Conservation (phyloP, 2,888 invertebrate genomes). For the Monopis laevigella region DNA sequence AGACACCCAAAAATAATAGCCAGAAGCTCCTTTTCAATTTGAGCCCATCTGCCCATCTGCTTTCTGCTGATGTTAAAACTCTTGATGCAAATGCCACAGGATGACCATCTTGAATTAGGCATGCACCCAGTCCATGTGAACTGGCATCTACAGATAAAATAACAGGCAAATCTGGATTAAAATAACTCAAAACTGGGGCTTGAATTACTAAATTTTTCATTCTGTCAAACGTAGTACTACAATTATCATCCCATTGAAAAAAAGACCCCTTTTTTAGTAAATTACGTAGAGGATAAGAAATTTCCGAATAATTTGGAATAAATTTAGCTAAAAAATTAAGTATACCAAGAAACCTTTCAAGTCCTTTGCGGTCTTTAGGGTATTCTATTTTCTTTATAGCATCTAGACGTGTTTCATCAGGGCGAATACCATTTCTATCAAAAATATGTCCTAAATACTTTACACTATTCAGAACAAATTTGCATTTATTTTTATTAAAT, state of each 20-base stretch:
- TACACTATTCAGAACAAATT: too few relatives aligned
- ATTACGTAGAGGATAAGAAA: slow-evolving; percentile 7
- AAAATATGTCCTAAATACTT: too few relatives aligned
- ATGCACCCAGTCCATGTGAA: slow-evolving; percentile 14
- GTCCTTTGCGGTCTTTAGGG: too few relatives aligned
- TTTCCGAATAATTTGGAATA: slow-evolving; percentile 13
- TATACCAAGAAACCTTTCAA: too few relatives aligned
- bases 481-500: too few relatives aligned
- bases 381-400: too few relatives aligned
- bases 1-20: slow-evolving; percentile 19
- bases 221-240: slow-evolving; percentile 11
- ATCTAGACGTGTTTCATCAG: too few relatives aligned
- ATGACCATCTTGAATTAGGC: slow-evolving; percentile 13
- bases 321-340: slow-evolving; percentile 14
- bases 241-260: too few relatives aligned
- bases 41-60: slow-evolving; percentile 16
- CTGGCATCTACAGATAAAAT: slow-evolving; percentile 16
- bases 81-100: slow-evolving; percentile 16
- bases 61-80: slow-evolving; percentile 16
- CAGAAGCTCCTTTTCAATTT: slow-evolving; percentile 21
- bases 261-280: too few relatives aligned
- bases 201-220: slow-evolving; percentile 3
- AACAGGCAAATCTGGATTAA: slow-evolving; percentile 11
- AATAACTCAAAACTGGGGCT: slow-evolving; percentile 15
- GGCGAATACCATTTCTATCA: too few relatives aligned